These are phyloP conservation scores for Platichthys flesus DNA, from an alignment of 2,113 vertebrate species.

Conservation along the genomic window DNA sequence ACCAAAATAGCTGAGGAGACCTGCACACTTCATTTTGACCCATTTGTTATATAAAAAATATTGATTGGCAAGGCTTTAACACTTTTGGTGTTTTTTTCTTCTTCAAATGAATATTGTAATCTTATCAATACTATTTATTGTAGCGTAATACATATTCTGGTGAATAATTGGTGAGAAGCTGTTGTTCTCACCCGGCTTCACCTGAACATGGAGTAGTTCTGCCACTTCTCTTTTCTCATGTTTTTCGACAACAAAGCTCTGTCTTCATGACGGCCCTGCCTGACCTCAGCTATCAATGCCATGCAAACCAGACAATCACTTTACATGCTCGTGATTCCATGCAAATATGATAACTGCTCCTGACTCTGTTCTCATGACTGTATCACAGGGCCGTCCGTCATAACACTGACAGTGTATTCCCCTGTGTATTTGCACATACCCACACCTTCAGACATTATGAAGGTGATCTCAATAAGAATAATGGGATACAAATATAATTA, in stretches of 20 bases:
- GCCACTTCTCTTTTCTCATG: background rate
- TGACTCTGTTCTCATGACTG: slow-evolving; percentile 30
- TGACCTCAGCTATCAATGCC: slow-evolving; percentile 61
- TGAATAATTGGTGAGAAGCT: slow-evolving; percentile 4
- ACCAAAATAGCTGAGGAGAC: background rate
- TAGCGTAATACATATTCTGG: background rate
- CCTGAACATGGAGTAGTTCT: slow-evolving; percentile 4
- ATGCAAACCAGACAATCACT: slow-evolving; percentile 67
- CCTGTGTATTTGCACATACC: slow-evolving; percentile 8
- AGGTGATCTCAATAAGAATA: background rate
- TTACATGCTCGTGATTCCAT: slow-evolving; percentile 70
- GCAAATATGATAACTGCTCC: slow-evolving; percentile 77
- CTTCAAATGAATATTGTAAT: background rate
- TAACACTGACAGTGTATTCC: slow-evolving; percentile 13
- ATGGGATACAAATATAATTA: too few relatives aligned
- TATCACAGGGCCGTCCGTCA: slow-evolving; percentile 21
- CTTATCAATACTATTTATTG: background rate
- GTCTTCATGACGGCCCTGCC: slow-evolving; percentile 19
- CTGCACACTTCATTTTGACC: background rate
- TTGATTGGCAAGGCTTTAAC: background rate
- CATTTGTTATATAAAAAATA: background rate
- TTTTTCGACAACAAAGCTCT: slow-evolving; percentile 35
- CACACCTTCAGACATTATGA: slow-evolving; percentile 3
- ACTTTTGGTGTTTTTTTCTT: background rate
- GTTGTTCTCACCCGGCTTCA: slow-evolving; percentile 9